A percentile compares a stretch with the other conserved stretches of the same genome.
These are phyloP conservation scores for Anguilla marmorata DNA, from an alignment of 2,797 vertebrate species.

Conservation along the genomic window DNA sequence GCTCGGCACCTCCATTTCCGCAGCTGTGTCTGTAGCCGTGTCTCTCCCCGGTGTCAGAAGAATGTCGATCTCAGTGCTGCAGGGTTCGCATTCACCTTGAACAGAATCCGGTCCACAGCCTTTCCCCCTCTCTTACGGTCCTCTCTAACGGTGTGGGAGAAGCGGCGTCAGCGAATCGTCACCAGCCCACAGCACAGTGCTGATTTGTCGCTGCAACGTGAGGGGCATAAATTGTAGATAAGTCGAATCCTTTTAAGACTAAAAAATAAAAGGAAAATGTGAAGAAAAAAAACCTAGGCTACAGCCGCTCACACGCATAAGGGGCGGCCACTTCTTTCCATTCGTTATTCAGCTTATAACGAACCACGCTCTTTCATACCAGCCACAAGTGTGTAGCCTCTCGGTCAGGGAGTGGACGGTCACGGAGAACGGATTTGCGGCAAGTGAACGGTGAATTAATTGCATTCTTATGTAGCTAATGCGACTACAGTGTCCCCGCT, in stretches of 20 bases:
- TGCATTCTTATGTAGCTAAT: slow-evolving; percentile 46
- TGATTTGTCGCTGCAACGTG: slow-evolving; percentile 50
- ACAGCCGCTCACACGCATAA: neutral
- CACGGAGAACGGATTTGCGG: slow-evolving; percentile 58
- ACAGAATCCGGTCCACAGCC: slow-evolving; percentile 32
- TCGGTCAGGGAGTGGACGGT: slow-evolving; percentile 42
- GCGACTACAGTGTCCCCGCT: slow-evolving; percentile 19
- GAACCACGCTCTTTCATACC: slow-evolving; percentile 27
- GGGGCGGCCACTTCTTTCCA: slow-evolving; percentile 10
- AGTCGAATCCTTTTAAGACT: slow-evolving; percentile 18
- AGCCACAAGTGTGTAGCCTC: slow-evolving; percentile 66
- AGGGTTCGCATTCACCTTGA: slow-evolving; percentile 50
- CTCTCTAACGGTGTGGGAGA: slow-evolving; percentile 59
- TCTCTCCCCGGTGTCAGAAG: slow-evolving; percentile 29
- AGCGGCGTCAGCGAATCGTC: slow-evolving; percentile 69
- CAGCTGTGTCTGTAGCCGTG: neutral
- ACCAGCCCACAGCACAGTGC: slow-evolving; percentile 50
- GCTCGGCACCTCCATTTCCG: slow-evolving; percentile 87
- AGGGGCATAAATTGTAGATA: slow-evolving; percentile 52
- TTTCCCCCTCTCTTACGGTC: slow-evolving; percentile 20
- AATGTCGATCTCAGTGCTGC: slow-evolving; percentile 41
- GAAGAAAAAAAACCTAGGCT: neutral
- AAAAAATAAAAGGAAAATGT: neutral
- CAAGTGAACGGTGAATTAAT: slow-evolving; percentile 55
- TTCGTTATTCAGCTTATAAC: slow-evolving; percentile 1